Evolutionary conservation across 2,113 vertebrate species (phyloP), one percentile per base, ranked within the genome.

Genomic region (Saguinus midas): DNA sequence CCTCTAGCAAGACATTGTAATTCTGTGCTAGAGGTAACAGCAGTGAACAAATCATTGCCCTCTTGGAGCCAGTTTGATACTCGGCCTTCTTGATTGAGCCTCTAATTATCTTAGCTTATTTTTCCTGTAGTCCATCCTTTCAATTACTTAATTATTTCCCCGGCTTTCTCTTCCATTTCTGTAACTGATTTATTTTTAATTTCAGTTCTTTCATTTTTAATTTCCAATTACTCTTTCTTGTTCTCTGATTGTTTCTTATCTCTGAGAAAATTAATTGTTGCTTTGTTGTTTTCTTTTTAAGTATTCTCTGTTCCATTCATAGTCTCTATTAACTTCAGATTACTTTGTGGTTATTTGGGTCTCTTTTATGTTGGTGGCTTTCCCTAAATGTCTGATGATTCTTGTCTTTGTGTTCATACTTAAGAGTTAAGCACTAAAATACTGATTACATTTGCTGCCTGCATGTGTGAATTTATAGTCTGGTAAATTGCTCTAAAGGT

Each of bases 41-140:
- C 45, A n/a, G 12, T 87, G 81, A 66, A 43, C 12, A 55, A 52
- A 76, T n/a, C 81, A 45, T 10, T 40, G 32, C 2, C 18, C 21
- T 84, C n/a, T 9, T 45, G 50, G 61, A 70, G 0, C 43, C 25
- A 57, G 3, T 40, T 25, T 52, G 45, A 64, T 75, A 50, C 29
- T 90, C 61, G 50, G 17, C 13, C 37, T 58, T 95, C 52, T 66
- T 57, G 4, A 93, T 6, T 91, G 27, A 57, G 9, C 29, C 43
- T 45, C 90, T 81, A 75, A 50, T 87, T 90, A 73, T 45, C 76
- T 95, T 72, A 79, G 70, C 90, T 94, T 45, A 52, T 83, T 92
- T 93, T 86, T 97, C 13, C 10, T 57, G 2, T n/a, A n/a, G 11
- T 93, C 55, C 23, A 48, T 87, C n/a, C 40, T n/a, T 83, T 85